phyloP scores from a whole-genome alignment of 2,797 vertebrate species.

The Glyptemys insculpta region DNA sequence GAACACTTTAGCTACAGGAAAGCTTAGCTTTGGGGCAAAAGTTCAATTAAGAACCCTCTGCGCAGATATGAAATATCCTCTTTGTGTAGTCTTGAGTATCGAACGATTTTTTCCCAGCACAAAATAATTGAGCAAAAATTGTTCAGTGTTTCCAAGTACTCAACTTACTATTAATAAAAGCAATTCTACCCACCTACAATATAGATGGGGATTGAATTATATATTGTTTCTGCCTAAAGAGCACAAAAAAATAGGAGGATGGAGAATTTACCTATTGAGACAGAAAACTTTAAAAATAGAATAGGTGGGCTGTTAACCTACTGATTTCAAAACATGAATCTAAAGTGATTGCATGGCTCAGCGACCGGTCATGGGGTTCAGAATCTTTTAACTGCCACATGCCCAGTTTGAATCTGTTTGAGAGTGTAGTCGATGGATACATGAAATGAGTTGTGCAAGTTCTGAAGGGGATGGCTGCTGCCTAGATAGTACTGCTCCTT shows the following conservation, averaged over 20 bases:
- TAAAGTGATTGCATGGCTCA: neutral
- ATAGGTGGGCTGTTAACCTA: neutral
- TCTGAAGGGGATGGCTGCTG: neutral
- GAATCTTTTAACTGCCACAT: neutral
- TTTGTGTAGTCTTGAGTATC: slow-evolving; percentile 39
- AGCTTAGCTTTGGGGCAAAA: slow-evolving; percentile 65
- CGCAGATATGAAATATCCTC: slow-evolving; percentile 44
- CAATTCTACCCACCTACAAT: neutral
- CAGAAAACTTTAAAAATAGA: neutral
- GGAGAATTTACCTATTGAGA: neutral
- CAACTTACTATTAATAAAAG: neutral
- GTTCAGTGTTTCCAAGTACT: neutral
- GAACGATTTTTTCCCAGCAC: slow-evolving; percentile 32
- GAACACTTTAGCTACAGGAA: slow-evolving; percentile 59
- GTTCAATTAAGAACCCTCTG: slow-evolving; percentile 64
- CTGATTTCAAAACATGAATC: neutral
- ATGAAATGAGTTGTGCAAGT: slow-evolving; percentile 11
- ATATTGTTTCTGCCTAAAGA: neutral
- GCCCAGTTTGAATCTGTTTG: neutral
- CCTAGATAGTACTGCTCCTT: slow-evolving; percentile 11
- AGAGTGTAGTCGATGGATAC: neutral
- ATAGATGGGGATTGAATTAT: neutral
- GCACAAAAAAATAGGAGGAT: neutral
- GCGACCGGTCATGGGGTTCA: neutral
- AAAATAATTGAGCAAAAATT: slow-evolving; percentile 14